Percentiles rank a stretch among this genome's conserved stretches.
Evolutionary conservation across 2,888 invertebrate species (phyloP).

Genomic region (Euspilapteryx auroguttella): DNA sequence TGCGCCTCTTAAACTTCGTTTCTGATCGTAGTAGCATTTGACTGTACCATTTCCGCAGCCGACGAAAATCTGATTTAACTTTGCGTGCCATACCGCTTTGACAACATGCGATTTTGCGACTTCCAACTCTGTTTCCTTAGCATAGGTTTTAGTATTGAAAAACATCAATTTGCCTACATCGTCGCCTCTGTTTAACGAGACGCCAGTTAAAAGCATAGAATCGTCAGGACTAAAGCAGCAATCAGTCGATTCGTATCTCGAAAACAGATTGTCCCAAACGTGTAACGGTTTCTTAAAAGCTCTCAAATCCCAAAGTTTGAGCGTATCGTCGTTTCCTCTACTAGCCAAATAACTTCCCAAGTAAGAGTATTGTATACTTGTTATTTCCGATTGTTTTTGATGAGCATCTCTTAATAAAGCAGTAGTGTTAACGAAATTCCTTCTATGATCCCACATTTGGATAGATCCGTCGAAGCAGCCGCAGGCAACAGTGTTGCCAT

Average conservation of each 20-base stretch:
- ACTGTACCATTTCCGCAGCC: conserved; percentile 90
- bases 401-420: conserved; percentile 80
- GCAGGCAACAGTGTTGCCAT: conserved; percentile 86
- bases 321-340: conserved; percentile 86
- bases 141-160: conserved; percentile 76
- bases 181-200: conserved; percentile 71
- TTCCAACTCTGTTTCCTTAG: conserved; percentile 71
- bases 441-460: conserved; percentile 96
- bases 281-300: conserved; percentile 78
- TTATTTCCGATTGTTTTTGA: conserved; percentile 75
- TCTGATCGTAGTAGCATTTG: conserved; percentile 89
- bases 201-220: conserved; percentile 82
- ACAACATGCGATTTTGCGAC: conserved; percentile 84
- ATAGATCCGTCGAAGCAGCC: conserved; percentile 94
- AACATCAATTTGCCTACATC: conserved; percentile 74
- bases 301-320: conserved; percentile 94
- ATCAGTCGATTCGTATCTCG: conserved; percentile 82
- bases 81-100: conserved; percentile 93
- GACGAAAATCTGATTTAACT: conserved; percentile 94
- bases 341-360: conserved; percentile 77
- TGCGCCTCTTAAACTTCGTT: conserved; percentile 85
- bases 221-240: conserved; percentile 93
- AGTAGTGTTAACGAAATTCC: conserved; percentile 86
- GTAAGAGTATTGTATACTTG: conserved; percentile 87
- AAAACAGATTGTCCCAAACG: conserved; percentile 70